Conservation (phyloP, 2,797 vertebrate species). For the Hypotaenidia philippensis region DNA sequence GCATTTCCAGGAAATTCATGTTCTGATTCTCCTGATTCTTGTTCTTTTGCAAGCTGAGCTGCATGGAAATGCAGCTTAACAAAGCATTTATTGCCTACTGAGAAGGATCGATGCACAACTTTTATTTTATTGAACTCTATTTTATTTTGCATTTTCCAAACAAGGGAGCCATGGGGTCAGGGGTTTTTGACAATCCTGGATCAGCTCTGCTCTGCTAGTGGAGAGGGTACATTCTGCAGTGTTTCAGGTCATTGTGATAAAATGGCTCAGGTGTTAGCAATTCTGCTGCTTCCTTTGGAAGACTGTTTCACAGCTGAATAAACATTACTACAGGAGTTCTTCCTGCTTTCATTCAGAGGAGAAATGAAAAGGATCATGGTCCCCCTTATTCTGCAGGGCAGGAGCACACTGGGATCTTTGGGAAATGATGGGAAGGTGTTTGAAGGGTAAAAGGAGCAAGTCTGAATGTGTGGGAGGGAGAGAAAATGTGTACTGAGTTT, state of each 20-base stretch:
- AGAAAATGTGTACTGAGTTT: not conserved
- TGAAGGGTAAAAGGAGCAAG: not conserved
- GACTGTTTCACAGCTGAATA: conserved; percentile 43
- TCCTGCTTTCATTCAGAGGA: not conserved
- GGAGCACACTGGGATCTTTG: not conserved
- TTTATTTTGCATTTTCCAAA: not conserved
- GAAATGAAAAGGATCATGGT: not conserved
- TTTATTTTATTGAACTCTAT: not conserved
- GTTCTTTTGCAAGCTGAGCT: too few relatives aligned
- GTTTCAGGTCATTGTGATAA: not conserved
- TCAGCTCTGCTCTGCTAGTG: not conserved
- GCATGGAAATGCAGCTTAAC: not conserved
- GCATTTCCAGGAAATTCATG: not conserved
- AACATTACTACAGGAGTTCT: conserved; percentile 32
- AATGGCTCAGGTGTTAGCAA: conserved; percentile 47
- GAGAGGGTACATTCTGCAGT: not conserved
- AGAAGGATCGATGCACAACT: not conserved
- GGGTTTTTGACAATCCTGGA: not conserved
- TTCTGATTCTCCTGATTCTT: too few relatives aligned
- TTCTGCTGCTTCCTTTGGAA: conserved; percentile 29
- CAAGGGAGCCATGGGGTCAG: not conserved
- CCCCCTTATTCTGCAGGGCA: not conserved
- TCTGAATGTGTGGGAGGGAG: not conserved
- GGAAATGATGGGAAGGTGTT: not conserved
- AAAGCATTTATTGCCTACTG: not conserved